Conservation (phyloP, 2,797 vertebrate genomes). For the Liparis tanakae region DNA sequence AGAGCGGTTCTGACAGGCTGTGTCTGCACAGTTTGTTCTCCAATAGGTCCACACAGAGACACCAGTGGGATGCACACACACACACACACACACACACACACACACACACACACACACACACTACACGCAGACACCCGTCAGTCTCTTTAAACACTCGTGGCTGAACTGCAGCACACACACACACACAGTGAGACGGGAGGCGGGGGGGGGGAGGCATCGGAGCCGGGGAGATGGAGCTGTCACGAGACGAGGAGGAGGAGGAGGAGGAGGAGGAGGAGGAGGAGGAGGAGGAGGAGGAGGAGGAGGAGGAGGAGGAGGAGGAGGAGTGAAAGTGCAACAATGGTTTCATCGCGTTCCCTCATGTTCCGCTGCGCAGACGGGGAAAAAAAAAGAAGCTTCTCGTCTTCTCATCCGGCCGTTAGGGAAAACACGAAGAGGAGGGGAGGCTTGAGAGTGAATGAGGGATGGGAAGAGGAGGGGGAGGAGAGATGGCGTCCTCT, state of each 20-base stretch:
- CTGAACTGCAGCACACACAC: slow-evolving; percentile 28
- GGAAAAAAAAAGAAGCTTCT: slow-evolving; percentile 64
- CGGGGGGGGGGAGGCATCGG: slow-evolving; percentile 54
- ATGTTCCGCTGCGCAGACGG: slow-evolving; percentile 63
- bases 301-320: no score
- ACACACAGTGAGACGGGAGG: slow-evolving; percentile 42
- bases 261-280: no score
- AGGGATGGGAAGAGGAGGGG: not conserved
- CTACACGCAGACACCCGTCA: slow-evolving; percentile 26
- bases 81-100: slow-evolving; percentile 14
- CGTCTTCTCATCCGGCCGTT: slow-evolving; percentile 56
- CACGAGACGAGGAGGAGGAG: slow-evolving; percentile 70
- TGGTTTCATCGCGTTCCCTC: slow-evolving; percentile 72
- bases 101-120: slow-evolving; percentile 29
- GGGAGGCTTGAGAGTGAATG: slow-evolving; percentile 29
- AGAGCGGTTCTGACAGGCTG: slow-evolving; percentile 75
- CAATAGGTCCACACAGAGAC: slow-evolving; percentile 72
- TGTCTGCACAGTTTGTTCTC: slow-evolving; percentile 79
- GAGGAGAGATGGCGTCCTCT: slow-evolving; percentile 15
- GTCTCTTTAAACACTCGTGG: slow-evolving; percentile 26
- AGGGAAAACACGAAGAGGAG: slow-evolving; percentile 62
- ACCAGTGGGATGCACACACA: slow-evolving; percentile 53
- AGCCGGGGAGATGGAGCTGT: slow-evolving; percentile 67
- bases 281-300: no score
- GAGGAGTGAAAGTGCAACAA: slow-evolving; percentile 75